A percentile compares a stretch with the other conserved stretches of the same genome.
Evolutionary conservation across 2,113 vertebrate genomes (phyloP).

Genomic region (Marmota monax): DNA sequence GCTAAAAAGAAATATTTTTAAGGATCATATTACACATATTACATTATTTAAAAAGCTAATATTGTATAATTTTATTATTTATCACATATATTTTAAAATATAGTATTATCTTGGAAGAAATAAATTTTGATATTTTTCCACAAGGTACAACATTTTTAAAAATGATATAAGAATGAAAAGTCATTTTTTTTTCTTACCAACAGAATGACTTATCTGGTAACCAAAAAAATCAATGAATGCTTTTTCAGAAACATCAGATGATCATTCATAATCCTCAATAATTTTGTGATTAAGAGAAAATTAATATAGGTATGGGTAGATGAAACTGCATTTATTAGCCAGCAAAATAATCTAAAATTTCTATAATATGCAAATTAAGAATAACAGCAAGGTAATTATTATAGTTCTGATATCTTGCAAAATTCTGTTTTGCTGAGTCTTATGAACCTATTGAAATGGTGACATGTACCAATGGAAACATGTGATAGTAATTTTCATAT

Average conservation of each 20-base stretch:
- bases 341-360: background rate
- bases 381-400: background rate
- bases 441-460: background rate
- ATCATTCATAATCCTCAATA: too few species aligned
- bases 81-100: slow-evolving; percentile 5
- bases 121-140: background rate
- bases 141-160: background rate
- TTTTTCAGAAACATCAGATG: too few species aligned
- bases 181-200: background rate
- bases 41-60: background rate
- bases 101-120: background rate
- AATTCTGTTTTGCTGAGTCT: too few species aligned
- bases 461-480: background rate
- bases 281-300: slow-evolving; percentile 87
- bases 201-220: too few species aligned
- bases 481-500: background rate
- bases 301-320: background rate
- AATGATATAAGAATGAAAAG: background rate
- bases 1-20: background rate
- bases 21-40: background rate
- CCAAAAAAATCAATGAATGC: too few species aligned
- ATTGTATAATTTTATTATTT: background rate
- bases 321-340: background rate
- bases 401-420: background rate
- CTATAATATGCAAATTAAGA: background rate